These are phyloP conservation scores for Nyleta sp. DNA, from an alignment of 2,888 invertebrate species.

Conservation along the genomic window DNA sequence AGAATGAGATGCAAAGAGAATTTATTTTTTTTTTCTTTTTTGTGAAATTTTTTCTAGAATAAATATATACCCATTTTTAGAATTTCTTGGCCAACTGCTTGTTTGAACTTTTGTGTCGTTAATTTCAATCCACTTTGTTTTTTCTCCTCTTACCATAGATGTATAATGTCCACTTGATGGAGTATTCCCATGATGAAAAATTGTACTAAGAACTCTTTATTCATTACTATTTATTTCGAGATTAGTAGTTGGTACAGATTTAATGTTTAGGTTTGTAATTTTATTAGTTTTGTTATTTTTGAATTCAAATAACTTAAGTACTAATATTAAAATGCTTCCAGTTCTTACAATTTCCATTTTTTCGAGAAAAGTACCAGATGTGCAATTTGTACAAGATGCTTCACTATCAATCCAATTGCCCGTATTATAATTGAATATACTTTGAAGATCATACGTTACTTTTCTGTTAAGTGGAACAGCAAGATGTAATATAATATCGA, in stretches of 20 bases:
- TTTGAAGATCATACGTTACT: no score
- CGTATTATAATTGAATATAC: no score
- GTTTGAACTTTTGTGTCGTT: conserved; percentile 6
- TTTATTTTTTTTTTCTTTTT: no score
- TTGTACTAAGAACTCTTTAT: conserved; percentile 9
- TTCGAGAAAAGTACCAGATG: no score
- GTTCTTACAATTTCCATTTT: conserved; percentile 2
- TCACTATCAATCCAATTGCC: no score
- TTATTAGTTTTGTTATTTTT: neutral
- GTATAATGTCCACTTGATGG: conserved; percentile 1
- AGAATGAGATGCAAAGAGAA: no score
- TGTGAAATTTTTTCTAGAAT: conserved; percentile 15
- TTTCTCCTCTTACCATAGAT: neutral
- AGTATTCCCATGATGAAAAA: conserved; percentile 13
- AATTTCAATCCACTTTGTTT: neutral
- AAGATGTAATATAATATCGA: no score
- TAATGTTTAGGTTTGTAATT: conserved; percentile 3
- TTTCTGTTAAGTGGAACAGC: no score
- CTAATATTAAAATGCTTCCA: neutral
- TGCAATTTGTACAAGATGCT: no score
- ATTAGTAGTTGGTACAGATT: neutral
- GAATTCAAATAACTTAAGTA: conserved; percentile 8
- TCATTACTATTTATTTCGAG: neutral
- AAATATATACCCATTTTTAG: conserved; percentile 14
- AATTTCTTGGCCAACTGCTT: conserved; percentile 8